phyloP scores from a whole-genome alignment of 2,113 vertebrate genomes.

The Pterocles orientalis region DNA sequence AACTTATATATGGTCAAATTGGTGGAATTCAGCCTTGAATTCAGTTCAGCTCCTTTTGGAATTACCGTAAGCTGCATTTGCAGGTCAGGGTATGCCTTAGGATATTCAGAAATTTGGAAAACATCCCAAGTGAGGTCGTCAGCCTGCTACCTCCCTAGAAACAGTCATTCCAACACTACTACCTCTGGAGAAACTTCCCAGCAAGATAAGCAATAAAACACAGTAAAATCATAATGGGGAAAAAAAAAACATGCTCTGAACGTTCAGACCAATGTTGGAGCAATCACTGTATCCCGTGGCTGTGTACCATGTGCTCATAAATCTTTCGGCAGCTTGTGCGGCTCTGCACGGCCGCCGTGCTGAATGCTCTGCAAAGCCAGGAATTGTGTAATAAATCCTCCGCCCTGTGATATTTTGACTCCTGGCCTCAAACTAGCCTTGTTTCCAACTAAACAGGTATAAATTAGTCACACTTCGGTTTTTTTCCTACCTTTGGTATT shows the following conservation, averaged over 20 bases:
- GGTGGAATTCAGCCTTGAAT: background rate
- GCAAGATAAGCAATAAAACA: background rate
- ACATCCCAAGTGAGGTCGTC: background rate
- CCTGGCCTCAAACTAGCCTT: background rate
- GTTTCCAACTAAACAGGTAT: fast-evolving
- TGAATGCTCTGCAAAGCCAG: background rate
- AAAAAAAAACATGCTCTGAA: background rate
- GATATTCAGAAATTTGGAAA: background rate
- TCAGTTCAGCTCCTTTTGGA: background rate
- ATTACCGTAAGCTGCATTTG: background rate
- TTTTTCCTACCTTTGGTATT: background rate
- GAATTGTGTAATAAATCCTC: background rate
- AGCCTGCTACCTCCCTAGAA: background rate
- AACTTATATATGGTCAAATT: fast-evolving
- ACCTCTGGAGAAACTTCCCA: background rate
- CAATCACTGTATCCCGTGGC: fast-evolving
- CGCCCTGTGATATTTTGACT: fast-evolving
- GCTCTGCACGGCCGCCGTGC: fast-evolving
- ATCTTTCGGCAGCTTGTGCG: background rate
- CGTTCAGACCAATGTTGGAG: background rate
- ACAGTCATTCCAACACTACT: background rate
- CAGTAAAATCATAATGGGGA: fast-evolving
- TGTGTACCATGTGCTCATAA: background rate
- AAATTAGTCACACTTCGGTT: background rate
- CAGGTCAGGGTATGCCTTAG: background rate